Evolutionary conservation across 2,113 vertebrate genomes (phyloP), one percentile per base, ranked within the genome.

Genomic region (Myotis yumanensis): DNA sequence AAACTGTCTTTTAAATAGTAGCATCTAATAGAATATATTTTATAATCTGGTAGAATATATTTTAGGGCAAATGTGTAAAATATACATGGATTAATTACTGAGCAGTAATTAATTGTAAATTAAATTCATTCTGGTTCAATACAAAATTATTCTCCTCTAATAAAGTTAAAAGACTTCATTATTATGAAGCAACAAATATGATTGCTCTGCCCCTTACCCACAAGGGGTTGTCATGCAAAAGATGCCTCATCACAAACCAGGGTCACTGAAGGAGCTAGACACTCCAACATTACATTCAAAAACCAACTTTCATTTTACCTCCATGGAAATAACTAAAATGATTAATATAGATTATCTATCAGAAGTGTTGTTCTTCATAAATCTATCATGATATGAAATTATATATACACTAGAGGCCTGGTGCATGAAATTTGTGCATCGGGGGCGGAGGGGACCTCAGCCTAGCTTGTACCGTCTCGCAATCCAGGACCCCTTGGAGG

Each of bases 51-150:
- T 75, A 30, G 28, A 46, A 75, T 77, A 16, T 51, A 85, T 95
- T 94, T 96, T 59, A 92, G n/a, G 43, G 43, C 4, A 86, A 94
- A 88, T 40, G n/a, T 59, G 37, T 71, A 92, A 76, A 97, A 52
- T 80, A 35, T 40, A 5, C 35, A 86, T 17, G 10, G 9, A 52
- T 62, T 82, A 90, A 80, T 86, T 79, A 57, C 8, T 89, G 85
- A 91, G 4, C 25, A 11, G 69, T 92, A 93, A 11, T 82, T 91
- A 93, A 81, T 51, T 91, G 12, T 72, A 76, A 93, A 79, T 71
- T 72, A 43, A 93, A 82, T 20, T 89, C 40, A 77, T 66, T 84
- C 5, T 85, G 16, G 9, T 43, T 66, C 80, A 93, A 90, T 40
- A 35, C 23, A 80, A 90, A 54, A 75, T 15, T 43, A 7, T 35